phyloP scores from a whole-genome alignment of 2,113 vertebrate genomes.

The Thryonomys swinderianus region DNA sequence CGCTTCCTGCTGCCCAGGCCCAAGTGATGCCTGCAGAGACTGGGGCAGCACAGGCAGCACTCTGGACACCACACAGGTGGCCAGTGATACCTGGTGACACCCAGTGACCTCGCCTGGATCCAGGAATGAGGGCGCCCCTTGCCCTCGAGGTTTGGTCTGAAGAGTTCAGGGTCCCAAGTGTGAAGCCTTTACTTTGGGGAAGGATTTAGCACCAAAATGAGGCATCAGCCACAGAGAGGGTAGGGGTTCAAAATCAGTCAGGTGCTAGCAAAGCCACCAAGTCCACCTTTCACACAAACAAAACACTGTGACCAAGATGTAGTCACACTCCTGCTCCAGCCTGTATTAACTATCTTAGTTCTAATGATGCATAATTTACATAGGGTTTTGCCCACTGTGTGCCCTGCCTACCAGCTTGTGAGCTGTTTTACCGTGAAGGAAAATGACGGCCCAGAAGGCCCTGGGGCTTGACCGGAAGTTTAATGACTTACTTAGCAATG shows the following conservation, averaged over 20 bases:
- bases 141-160: not conserved
- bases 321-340: not conserved
- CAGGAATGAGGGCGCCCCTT: not conserved
- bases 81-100: not conserved
- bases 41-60: not conserved
- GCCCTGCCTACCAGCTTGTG: not conserved
- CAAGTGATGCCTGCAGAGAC: not conserved
- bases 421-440: constrained; percentile 4
- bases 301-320: not conserved
- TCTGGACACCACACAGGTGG: not conserved
- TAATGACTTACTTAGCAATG: not conserved
- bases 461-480: not conserved
- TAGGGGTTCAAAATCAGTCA: not conserved
- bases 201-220: not conserved
- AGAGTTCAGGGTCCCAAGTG: not conserved
- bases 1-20: not conserved
- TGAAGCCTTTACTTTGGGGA: not conserved
- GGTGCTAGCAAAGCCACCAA: constrained; percentile 19
- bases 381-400: not conserved
- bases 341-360: not conserved
- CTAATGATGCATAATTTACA: not conserved
- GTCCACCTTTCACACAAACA: not conserved
- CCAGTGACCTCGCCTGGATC: not conserved
- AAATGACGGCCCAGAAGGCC: not conserved
- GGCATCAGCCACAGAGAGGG: not conserved